Evolutionary conservation across 1,140 invertebrate genomes (phyloP).

Genomic region (Lepidostoma basale): DNA sequence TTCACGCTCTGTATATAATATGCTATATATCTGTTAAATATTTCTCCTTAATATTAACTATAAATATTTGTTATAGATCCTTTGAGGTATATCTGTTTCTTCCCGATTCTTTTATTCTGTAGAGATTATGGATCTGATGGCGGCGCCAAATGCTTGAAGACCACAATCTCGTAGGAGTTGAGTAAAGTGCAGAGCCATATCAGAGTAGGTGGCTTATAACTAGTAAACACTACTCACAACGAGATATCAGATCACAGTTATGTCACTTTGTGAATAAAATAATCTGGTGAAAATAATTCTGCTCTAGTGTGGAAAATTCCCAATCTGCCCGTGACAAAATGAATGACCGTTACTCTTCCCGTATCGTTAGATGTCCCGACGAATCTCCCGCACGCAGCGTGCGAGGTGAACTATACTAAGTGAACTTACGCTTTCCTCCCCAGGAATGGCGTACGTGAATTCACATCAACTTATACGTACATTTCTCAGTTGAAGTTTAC

Average conservation of each 20-base stretch:
- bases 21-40: slow-evolving; percentile 41
- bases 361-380: neutral
- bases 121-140: slow-evolving; percentile 24
- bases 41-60: slow-evolving; percentile 46
- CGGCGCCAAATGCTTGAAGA: slow-evolving; percentile 44
- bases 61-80: slow-evolving; percentile 47
- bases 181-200: slow-evolving; percentile 17
- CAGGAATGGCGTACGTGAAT: neutral
- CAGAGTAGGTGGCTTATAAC: slow-evolving; percentile 10
- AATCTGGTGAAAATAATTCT: slow-evolving; percentile 15
- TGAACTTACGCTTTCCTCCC: neutral
- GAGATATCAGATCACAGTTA: slow-evolving; percentile 45
- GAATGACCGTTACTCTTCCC: slow-evolving; percentile 1
- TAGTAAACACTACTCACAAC: slow-evolving; percentile 37
- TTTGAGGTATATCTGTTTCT: slow-evolving; percentile 47
- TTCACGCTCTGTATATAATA: slow-evolving; percentile 44
- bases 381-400: neutral
- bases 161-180: slow-evolving; percentile 41
- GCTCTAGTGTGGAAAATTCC: neutral
- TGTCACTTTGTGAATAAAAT: slow-evolving; percentile 34
- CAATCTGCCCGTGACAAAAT: slow-evolving; percentile 22
- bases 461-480: neutral
- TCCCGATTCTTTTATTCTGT: slow-evolving; percentile 37
- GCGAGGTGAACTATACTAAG: neutral
- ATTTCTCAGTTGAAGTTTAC: neutral